Evolutionary conservation across 1,140 invertebrate species (phyloP).

Genomic region (Brachionus rubens): DNA sequence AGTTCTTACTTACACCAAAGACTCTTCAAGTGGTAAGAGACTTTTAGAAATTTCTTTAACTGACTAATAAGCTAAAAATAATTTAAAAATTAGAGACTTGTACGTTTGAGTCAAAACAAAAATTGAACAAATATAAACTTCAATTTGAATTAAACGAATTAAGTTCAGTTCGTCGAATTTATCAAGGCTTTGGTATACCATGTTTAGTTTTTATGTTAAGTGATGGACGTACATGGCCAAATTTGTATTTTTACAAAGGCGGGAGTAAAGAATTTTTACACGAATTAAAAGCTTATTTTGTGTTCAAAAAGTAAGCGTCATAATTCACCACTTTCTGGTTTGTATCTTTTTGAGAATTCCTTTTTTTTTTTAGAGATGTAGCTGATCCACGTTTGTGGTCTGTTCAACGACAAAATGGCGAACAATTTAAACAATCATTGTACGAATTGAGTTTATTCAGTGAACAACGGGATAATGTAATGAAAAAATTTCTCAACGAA

Average conservation of each 20-base stretch:
- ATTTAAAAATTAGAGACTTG: not conserved
- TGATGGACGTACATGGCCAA: constrained; percentile 71
- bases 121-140: constrained; percentile 55
- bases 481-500: constrained; percentile 64
- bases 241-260: constrained; percentile 78
- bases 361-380: constrained; percentile 64
- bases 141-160: constrained; percentile 61
- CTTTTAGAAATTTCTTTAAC: too few species aligned
- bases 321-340: constrained; percentile 39
- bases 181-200: constrained; percentile 56
- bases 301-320: constrained; percentile 61
- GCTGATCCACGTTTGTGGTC: constrained; percentile 71
- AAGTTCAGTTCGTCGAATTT: constrained; percentile 60
- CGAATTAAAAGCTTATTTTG: constrained; percentile 59
- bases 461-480: constrained; percentile 62
- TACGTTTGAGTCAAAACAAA: constrained; percentile 51
- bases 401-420: constrained; percentile 68
- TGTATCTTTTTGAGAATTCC: not conserved
- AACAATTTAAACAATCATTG: constrained; percentile 74
- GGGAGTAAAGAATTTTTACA: constrained; percentile 75
- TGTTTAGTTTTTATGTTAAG: constrained; percentile 62
- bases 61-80: too few species aligned
- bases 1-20: not conserved
- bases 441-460: constrained; percentile 76
- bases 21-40: constrained; percentile 10